Percentiles rank a stretch among this genome's conserved stretches.
phyloP scores from a whole-genome alignment of 2,888 invertebrate genomes.

The Empis livida region DNA sequence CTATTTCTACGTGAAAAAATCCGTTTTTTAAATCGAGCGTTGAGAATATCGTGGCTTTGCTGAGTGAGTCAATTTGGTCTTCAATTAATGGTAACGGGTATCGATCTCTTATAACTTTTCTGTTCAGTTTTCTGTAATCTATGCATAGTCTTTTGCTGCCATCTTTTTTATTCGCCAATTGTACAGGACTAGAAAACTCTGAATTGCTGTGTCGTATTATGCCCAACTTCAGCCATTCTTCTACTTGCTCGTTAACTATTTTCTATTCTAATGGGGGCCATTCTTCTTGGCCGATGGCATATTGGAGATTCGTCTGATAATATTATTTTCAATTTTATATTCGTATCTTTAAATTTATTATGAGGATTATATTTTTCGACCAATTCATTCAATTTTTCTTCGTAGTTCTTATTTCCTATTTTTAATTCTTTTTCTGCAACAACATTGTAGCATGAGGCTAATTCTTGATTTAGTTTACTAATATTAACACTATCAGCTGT shows the following conservation, averaged over 20 bases:
- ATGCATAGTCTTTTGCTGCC: not conserved
- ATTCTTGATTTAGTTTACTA: not conserved
- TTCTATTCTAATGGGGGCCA: not conserved
- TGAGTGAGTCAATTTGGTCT: slow-evolving; percentile 5
- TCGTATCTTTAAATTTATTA: not conserved
- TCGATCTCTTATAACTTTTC: not conserved
- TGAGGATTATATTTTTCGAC: not conserved
- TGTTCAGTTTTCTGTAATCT: not conserved
- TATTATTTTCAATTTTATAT: not conserved
- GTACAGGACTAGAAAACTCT: not conserved
- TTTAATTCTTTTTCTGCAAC: not conserved
- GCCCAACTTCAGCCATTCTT: not conserved
- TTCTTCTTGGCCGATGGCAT: not conserved
- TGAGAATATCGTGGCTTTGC: slow-evolving; percentile 4
- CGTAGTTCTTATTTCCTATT: not conserved
- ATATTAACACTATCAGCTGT: not conserved
- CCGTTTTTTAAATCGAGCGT: slow-evolving; percentile 9
- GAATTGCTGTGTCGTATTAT: not conserved
- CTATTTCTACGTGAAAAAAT: slow-evolving; percentile 9
- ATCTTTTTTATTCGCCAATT: not conserved
- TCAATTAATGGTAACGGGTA: slow-evolving; percentile 5
- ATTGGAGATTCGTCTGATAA: not conserved
- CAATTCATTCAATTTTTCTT: not conserved
- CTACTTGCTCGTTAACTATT: not conserved
- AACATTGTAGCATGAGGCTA: not conserved